Percentiles rank a stretch among this genome's conserved stretches.
phyloP scores from a whole-genome alignment of 2,888 invertebrate genomes.

The Clostera curtula region DNA sequence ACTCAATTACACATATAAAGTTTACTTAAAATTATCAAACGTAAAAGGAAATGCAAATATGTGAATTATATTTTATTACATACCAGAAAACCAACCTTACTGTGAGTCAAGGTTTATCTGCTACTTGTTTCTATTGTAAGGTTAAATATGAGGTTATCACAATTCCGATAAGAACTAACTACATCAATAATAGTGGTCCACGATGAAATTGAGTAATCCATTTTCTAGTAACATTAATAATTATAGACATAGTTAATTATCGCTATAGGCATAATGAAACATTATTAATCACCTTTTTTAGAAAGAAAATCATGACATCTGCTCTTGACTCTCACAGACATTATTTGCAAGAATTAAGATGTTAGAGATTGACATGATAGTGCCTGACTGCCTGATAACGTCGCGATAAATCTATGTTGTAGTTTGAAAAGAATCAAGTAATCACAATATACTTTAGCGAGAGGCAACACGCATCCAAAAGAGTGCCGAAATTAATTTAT shows the following conservation, averaged over 20 bases:
- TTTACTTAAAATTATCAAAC: too few relatives aligned
- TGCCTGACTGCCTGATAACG: slow-evolving; percentile 56
- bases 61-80: too few relatives aligned
- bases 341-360: slow-evolving; percentile 39
- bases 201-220: slow-evolving; percentile 15
- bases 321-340: slow-evolving; percentile 20
- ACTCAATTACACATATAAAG: too few relatives aligned
- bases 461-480: slow-evolving; percentile 16
- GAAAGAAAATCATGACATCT: slow-evolving; percentile 55
- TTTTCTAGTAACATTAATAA: slow-evolving; percentile 11
- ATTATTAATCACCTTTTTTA: slow-evolving; percentile 50
- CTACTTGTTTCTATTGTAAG: slow-evolving; percentile 10
- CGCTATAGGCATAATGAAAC: slow-evolving; percentile 24
- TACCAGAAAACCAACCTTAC: slow-evolving; percentile 10
- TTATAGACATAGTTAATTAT: slow-evolving; percentile 14
- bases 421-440: slow-evolving; percentile 21
- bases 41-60: too few relatives aligned
- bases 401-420: slow-evolving; percentile 48
- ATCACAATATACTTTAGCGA: slow-evolving; percentile 13
- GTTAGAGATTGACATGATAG: slow-evolving; percentile 53
- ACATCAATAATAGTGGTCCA: slow-evolving; percentile 3
- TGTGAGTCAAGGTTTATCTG: slow-evolving; percentile 5
- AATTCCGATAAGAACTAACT: slow-evolving; percentile 17
- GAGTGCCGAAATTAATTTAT: too few relatives aligned
- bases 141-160: slow-evolving; percentile 22